These are phyloP conservation scores for Characodon lateralis DNA, from an alignment of 2,797 vertebrate species.

Conservation along the genomic window DNA sequence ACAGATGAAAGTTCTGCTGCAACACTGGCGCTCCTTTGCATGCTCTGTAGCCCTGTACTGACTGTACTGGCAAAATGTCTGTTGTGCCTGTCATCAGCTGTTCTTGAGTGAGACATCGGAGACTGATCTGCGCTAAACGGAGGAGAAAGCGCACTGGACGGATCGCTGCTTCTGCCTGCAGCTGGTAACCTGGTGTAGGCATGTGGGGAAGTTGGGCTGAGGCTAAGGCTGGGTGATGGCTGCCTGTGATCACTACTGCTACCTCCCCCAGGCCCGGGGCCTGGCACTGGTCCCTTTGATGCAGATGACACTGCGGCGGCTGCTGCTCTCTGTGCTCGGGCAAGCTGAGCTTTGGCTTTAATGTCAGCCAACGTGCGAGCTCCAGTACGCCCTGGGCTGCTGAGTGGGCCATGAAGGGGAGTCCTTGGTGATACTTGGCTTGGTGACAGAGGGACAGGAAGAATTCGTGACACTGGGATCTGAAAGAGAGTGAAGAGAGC, in stretches of 20 bases:
- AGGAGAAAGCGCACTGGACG: conserved; percentile 52
- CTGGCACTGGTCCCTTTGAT: conserved; percentile 79
- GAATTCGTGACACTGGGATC: conserved; percentile 91
- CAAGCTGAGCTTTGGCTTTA: conserved; percentile 95
- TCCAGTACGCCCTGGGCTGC: conserved; percentile 89
- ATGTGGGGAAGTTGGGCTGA: conserved; percentile 84
- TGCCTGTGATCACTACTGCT: conserved; percentile 50
- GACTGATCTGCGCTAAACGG: conserved; percentile 41
- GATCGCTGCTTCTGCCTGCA: conserved; percentile 46
- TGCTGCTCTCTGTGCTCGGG: conserved; percentile 89
- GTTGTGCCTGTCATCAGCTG: conserved; percentile 51
- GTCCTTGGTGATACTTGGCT: conserved; percentile 89
- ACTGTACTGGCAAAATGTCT: not conserved
- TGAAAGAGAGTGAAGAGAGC: conserved; percentile 65
- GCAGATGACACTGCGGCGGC: conserved; percentile 79
- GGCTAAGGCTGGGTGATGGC: conserved; percentile 66
- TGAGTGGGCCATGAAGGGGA: conserved; percentile 79
- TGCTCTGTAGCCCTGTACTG: conserved; percentile 2
- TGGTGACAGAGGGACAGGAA: conserved; percentile 83
- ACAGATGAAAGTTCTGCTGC: conserved; percentile 42
- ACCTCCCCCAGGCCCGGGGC: conserved; percentile 86
- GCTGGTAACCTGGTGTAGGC: conserved; percentile 67
- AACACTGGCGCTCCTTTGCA: conserved; percentile 30
- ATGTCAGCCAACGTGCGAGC: conserved; percentile 96
- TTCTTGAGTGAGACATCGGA: conserved; percentile 39